These are phyloP conservation scores for Prionchulus punctatus DNA, from an alignment of 2,888 invertebrate species.

Conservation along the genomic window DNA sequence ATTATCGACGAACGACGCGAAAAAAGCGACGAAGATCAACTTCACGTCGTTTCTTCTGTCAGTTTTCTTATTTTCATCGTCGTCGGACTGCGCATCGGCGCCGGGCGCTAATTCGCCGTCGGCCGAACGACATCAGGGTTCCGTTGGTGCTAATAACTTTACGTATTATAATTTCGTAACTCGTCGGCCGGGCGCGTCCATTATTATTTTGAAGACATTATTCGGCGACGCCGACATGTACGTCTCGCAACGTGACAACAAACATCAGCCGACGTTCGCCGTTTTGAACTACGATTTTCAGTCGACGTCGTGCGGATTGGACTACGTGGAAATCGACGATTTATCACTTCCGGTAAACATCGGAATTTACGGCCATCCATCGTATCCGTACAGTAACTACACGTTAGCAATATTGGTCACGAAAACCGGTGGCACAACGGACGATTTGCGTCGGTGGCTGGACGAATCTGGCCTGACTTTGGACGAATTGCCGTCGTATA, in stretches of 20 bases:
- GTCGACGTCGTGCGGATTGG: neutral
- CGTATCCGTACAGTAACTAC: neutral
- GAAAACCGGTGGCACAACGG: neutral
- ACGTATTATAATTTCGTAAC: neutral
- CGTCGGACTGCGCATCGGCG: no score
- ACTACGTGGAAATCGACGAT: neutral
- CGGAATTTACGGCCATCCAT: neutral
- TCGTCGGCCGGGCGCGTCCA: neutral
- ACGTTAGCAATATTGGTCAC: neutral
- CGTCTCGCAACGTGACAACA: neutral
- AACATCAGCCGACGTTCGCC: neutral
- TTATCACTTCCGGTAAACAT: constrained; percentile 1
- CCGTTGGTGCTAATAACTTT: neutral
- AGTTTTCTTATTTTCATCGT: no score
- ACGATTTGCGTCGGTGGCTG: neutral
- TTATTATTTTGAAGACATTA: neutral
- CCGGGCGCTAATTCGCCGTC: no score
- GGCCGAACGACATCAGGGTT: neutral
- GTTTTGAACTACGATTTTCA: neutral
- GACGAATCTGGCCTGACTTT: neutral
- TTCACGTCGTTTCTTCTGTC: no score
- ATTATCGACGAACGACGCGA: no score
- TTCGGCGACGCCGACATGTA: constrained; percentile 1
- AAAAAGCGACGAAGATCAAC: no score
- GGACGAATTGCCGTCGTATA: neutral